Evolutionary conservation across 2,113 vertebrate genomes (phyloP).

Genomic region (Caretta caretta): DNA sequence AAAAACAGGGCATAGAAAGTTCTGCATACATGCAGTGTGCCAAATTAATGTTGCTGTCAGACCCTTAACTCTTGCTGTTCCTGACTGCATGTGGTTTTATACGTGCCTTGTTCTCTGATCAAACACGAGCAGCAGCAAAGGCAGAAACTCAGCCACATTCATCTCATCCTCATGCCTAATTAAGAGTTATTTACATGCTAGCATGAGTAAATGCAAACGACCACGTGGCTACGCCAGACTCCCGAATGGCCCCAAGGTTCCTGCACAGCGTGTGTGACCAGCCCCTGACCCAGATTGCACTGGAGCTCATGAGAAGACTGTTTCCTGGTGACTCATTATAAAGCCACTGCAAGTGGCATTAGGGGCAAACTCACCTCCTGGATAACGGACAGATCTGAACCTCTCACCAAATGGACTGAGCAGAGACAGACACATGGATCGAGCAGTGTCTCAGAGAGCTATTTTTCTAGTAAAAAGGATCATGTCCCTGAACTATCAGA

Average conservation of each 20-base stretch:
- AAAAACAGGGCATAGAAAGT: background rate
- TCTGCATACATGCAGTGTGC: background rate
- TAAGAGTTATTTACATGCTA: conserved; percentile 23
- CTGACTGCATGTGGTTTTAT: background rate
- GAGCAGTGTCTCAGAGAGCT: background rate
- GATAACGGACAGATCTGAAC: background rate
- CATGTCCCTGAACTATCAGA: background rate
- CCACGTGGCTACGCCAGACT: background rate
- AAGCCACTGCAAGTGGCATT: background rate
- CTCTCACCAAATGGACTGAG: background rate
- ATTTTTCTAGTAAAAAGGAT: background rate
- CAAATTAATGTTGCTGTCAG: background rate
- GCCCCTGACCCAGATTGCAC: background rate
- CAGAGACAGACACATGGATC: background rate
- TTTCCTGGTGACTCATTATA: background rate
- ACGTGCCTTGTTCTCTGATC: background rate
- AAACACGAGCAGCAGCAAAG: background rate
- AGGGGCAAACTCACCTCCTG: background rate
- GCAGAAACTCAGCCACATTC: background rate
- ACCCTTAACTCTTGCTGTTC: background rate
- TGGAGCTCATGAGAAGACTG: background rate
- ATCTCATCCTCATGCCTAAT: background rate
- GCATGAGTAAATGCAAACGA: background rate
- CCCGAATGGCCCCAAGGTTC: background rate
- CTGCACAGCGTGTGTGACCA: background rate